phyloP scores from a whole-genome alignment of 2,888 invertebrate species.

The Lamellibrachia satsuma region DNA sequence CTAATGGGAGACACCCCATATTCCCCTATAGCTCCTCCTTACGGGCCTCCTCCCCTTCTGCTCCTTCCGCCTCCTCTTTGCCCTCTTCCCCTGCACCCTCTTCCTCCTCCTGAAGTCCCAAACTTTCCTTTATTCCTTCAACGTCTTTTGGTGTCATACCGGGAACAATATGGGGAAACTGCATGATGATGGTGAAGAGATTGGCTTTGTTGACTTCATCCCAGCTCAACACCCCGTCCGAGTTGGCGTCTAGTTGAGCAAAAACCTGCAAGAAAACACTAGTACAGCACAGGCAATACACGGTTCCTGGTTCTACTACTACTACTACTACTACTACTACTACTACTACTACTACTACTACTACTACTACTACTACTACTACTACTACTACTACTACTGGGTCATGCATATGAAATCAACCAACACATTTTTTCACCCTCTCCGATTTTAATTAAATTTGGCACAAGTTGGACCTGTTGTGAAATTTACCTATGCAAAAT shows the following conservation, averaged over 20 bases:
- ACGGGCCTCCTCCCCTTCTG: not conserved
- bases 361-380: no score
- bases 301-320: no score
- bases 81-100: not conserved
- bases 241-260: not conserved
- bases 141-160: not conserved
- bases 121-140: not conserved
- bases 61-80: not conserved
- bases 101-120: not conserved
- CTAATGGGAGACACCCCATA: not conserved
- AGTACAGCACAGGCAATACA: not conserved
- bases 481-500: no score
- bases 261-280: not conserved
- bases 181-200: not conserved
- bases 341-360: no score
- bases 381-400: no score
- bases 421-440: no score
- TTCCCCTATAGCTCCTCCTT: not conserved
- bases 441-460: no score
- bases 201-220: not conserved
- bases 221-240: not conserved
- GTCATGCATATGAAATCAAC: no score
- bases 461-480: no score
- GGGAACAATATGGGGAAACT: not conserved
- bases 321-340: no score